A percentile compares a stretch with the other conserved stretches of the same genome.
Conservation (phyloP, 2,797 vertebrate species). For the Ctenopoma kingsleyae region DNA sequence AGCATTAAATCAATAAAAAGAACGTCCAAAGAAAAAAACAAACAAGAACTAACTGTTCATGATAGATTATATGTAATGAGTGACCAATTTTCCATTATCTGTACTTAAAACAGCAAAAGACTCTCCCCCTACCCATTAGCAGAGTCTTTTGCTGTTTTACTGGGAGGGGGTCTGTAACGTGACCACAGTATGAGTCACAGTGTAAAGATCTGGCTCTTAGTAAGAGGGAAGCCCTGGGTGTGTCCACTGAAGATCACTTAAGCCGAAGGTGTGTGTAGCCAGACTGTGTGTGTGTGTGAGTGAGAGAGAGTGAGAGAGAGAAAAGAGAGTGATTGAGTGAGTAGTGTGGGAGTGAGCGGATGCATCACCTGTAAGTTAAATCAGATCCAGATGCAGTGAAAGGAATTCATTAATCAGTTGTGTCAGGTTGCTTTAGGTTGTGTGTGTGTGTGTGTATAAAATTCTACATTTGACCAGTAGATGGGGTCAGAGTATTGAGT, state of each 20-base stretch:
- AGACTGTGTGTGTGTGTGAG: constrained; percentile 14
- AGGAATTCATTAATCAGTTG: constrained; percentile 46
- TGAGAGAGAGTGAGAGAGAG: neutral
- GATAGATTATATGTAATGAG: too few relatives aligned
- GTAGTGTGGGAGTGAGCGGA: constrained; percentile 24
- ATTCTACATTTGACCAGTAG: constrained; percentile 64
- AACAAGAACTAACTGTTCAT: too few relatives aligned
- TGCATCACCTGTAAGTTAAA: constrained; percentile 45
- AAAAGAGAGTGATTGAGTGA: constrained; percentile 13
- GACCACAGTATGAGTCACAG: constrained; percentile 62
- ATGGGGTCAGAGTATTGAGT: constrained; percentile 62
- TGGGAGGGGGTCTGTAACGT: constrained; percentile 53
- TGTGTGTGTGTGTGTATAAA: constrained; percentile 2
- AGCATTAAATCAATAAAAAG: too few relatives aligned
- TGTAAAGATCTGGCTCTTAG: constrained; percentile 51
- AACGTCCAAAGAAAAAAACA: too few relatives aligned
- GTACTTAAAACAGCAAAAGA: too few relatives aligned
- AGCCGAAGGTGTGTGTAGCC: constrained; percentile 18
- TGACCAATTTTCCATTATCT: too few relatives aligned
- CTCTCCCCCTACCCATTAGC: too few relatives aligned
- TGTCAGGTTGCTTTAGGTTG: constrained; percentile 21
- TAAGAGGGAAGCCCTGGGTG: constrained; percentile 61
- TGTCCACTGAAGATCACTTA: constrained; percentile 48
- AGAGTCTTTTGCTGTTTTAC: constrained; percentile 15
- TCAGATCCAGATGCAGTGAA: constrained; percentile 59